These are phyloP conservation scores for Linhomoeus sp. DNA, from an alignment of 2,888 invertebrate species.

Conservation along the genomic window DNA sequence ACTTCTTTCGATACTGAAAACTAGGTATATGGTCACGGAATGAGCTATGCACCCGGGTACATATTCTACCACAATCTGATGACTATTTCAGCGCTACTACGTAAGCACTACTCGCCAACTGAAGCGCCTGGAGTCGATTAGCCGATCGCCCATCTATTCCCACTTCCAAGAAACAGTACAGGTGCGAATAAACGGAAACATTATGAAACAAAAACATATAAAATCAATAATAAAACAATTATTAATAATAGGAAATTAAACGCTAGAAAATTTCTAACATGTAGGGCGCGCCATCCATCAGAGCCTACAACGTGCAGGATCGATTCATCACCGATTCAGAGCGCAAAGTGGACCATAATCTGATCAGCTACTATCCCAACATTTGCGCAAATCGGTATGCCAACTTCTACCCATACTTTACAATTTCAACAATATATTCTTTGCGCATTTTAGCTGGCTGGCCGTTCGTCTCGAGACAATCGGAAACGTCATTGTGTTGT, in stretches of 20 bases:
- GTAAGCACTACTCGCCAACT: constrained; percentile 80
- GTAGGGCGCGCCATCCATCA: constrained; percentile 32
- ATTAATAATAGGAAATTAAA: too few species aligned
- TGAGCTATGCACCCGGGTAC: too few species aligned
- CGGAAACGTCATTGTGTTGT: constrained; percentile 82
- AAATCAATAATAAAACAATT: too few species aligned
- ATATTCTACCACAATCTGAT: too few species aligned
- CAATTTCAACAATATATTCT: too few species aligned
- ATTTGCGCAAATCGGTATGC: constrained; percentile 22
- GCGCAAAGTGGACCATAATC: constrained; percentile 49
- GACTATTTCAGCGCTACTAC: constrained; percentile 55
- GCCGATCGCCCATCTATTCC: constrained; percentile 87
- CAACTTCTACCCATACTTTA: too few species aligned
- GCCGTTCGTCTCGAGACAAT: constrained; percentile 85
- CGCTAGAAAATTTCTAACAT: too few species aligned
- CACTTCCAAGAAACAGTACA: constrained; percentile 78
- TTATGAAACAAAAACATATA: too few species aligned
- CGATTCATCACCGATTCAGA: constrained; percentile 63
- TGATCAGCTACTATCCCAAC: constrained; percentile 22
- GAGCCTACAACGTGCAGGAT: constrained; percentile 20
- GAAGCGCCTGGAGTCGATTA: constrained; percentile 78
- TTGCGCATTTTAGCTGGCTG: constrained; percentile 57
- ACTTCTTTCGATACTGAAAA: too few species aligned
- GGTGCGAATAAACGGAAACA: too few species aligned
- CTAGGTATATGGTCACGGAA: too few species aligned